phyloP scores from a whole-genome alignment of 2,797 vertebrate species.

The Sebastes nivosus region DNA sequence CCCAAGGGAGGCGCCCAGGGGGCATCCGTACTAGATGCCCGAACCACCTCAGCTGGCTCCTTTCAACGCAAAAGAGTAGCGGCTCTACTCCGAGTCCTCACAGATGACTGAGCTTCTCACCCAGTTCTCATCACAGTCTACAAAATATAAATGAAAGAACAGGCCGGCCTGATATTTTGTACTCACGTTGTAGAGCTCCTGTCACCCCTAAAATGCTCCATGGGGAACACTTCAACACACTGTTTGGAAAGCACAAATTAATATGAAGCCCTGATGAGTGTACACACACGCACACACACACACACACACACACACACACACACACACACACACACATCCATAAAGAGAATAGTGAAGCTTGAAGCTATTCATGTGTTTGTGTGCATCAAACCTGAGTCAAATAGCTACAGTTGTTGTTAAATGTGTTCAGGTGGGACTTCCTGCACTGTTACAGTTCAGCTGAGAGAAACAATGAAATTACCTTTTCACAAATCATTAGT shows the following conservation, averaged over 20 bases:
- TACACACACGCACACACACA: neutral
- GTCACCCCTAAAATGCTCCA: neutral
- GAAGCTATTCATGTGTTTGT: slow-evolving; percentile 6
- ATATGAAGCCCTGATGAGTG: neutral
- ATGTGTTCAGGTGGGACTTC: neutral
- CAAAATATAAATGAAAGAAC: neutral
- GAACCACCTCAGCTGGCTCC: too few species aligned
- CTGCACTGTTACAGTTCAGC: neutral
- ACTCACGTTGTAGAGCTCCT: neutral
- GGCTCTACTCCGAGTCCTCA: too few species aligned
- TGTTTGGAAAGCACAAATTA: slow-evolving; percentile 24
- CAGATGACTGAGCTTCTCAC: too few species aligned
- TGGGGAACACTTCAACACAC: neutral
- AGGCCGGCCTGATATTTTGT: slow-evolving; percentile 17
- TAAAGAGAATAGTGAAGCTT: neutral
- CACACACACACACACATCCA: neutral
- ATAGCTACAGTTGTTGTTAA: slow-evolving; percentile 6
- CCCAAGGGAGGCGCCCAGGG: too few species aligned
- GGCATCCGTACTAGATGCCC: too few species aligned
- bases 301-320: neutral
- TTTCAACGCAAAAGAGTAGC: too few species aligned
- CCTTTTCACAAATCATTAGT: neutral
- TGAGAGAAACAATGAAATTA: neutral
- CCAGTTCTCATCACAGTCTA: neutral
- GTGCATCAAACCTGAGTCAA: slow-evolving; percentile 52